Evolutionary conservation across 2,888 invertebrate species (phyloP), one percentile per base, ranked within the genome.

Genomic region (Fragum whitleyi): DNA sequence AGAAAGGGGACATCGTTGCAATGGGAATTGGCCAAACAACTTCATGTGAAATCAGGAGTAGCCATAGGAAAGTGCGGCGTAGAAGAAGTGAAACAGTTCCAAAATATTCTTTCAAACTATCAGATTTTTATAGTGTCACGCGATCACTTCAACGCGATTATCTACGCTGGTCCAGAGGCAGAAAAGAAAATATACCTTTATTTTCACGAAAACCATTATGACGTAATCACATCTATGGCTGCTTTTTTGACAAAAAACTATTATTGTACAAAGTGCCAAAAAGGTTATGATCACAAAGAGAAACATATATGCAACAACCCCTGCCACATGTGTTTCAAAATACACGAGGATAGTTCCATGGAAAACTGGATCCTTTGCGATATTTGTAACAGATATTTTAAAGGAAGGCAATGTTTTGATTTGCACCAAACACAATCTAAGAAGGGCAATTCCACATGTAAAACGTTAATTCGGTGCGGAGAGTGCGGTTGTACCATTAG

Each of bases 141-240:
- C 23, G 74, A 83, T 11, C 77, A 79, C 73, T 77, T 77, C 53
- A 79, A 79, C 47, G 69, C 26, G 16, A 80, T 79, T 1, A 77
- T 83, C 19, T 83, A 72, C 59, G n/a, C 19, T 5, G 83, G 83
- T 32, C 81, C 80, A n/a, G 80, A 65, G 9, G 55, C 73, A 11
- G 68, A 65, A 2, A 73, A 59, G 21, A 72, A 75, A n/a, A 68
- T 84, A 29, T 81, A 47, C 61, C 16, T 84, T n/a, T 76, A 76
- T 42, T 62, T 59, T 53, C 75, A 80, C 57, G 69, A 84, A 26
- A 29, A 79, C 21, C 84, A 84, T 67, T 78, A 71, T 81, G 81
- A 78, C 42, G 69, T 81, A 14, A 84, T 84, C 29, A 81, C 84
- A 0, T 73, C 59, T 32, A 83, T 83, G 83, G 14, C 79, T 1